Conservation (phyloP, 2,797 vertebrate genomes). For the Crenichthys baileyi region DNA sequence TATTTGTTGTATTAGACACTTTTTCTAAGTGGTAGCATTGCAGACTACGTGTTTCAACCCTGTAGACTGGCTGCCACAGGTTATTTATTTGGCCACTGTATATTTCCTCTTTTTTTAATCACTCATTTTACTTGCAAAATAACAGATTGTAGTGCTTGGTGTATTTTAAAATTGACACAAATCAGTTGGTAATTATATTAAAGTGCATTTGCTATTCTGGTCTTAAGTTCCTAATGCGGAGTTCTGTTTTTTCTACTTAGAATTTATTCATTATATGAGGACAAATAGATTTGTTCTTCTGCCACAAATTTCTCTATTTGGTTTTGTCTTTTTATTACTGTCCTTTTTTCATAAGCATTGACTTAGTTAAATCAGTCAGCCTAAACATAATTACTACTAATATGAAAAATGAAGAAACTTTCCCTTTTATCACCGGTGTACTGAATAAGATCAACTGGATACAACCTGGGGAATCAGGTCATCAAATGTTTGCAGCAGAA, state of each 20-base stretch:
- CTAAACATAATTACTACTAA: not conserved
- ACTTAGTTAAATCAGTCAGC: not conserved
- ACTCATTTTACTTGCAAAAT: not conserved
- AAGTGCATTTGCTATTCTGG: not conserved
- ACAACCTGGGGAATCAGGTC: not conserved
- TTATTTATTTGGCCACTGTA: not conserved
- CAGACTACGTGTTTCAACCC: not conserved
- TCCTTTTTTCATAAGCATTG: not conserved
- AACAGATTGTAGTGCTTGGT: not conserved
- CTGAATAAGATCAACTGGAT: not conserved
- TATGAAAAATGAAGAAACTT: not conserved
- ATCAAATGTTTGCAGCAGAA: not conserved
- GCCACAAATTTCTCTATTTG: not conserved
- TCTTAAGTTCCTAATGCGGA: not conserved
- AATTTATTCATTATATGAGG: not conserved
- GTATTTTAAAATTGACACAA: not conserved
- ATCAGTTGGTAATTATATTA: not conserved
- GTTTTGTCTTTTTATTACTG: not conserved
- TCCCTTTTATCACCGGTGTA: not conserved
- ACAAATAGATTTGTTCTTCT: not conserved
- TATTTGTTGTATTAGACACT: slow-evolving; percentile 9
- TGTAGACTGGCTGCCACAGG: not conserved
- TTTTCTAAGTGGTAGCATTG: not conserved
- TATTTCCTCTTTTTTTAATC: not conserved
- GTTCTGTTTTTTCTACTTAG: not conserved